Conservation (phyloP, 2,113 vertebrate species). For the Campylomormyrus numenius region DNA sequence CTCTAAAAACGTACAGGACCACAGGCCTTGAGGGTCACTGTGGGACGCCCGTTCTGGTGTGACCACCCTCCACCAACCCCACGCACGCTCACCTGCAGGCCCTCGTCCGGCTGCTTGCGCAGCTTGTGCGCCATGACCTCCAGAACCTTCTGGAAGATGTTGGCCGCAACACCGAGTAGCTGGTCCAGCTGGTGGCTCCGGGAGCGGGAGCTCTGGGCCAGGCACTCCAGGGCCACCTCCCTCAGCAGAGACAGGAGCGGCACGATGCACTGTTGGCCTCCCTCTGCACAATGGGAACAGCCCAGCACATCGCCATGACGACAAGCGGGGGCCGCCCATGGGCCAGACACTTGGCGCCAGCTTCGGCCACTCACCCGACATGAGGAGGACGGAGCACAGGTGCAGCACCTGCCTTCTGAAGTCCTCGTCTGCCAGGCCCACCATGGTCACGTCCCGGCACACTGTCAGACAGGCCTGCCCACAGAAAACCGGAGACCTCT, state of each 20-base stretch:
- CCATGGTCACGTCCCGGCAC: conserved; percentile 71
- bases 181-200: conserved; percentile 44
- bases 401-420: conserved; percentile 71
- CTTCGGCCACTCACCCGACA: conserved; percentile 60
- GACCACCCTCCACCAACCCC: background rate
- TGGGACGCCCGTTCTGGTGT: background rate
- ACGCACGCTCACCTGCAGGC: conserved; percentile 60
- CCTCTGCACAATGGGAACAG: conserved; percentile 55
- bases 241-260: conserved; percentile 67
- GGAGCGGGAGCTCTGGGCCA: conserved; percentile 38
- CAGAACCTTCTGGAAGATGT: conserved; percentile 79
- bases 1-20: background rate
- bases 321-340: background rate
- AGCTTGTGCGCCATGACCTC: conserved; percentile 65
- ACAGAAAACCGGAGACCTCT: conserved; percentile 2
- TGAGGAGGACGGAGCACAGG: conserved; percentile 59
- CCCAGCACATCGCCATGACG: background rate
- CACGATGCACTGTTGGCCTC: conserved; percentile 65
- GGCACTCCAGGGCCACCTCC: conserved; percentile 62
- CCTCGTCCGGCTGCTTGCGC: conserved; percentile 66
- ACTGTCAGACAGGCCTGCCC: conserved; percentile 69
- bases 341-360: background rate
- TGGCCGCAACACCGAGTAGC: conserved; percentile 63
- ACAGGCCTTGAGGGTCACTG: too few species aligned
- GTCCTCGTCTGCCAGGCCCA: conserved; percentile 63